Evolutionary conservation across 2,888 invertebrate species (phyloP).

Genomic region (Dexiosoma caninum): DNA sequence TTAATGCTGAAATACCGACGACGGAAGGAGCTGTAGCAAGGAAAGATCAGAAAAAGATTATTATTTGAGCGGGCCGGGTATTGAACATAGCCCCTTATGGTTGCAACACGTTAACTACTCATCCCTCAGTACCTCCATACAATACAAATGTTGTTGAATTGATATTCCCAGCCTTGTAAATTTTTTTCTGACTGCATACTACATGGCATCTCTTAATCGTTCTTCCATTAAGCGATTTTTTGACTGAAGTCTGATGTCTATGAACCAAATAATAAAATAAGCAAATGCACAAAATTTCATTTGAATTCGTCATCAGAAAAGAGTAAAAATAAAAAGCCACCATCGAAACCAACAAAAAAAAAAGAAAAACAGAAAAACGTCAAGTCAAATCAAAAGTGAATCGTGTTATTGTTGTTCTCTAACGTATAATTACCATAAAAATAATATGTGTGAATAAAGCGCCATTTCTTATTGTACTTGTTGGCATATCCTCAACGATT

Average conservation of each 20-base stretch:
- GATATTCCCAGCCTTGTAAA: too few species aligned
- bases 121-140: too few species aligned
- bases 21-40: too few species aligned
- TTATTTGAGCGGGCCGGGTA: too few species aligned
- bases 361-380: constrained; percentile 25
- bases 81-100: too few species aligned
- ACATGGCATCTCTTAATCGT: constrained; percentile 7
- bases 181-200: too few species aligned
- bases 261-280: constrained; percentile 30
- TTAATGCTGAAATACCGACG: too few species aligned
- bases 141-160: too few species aligned
- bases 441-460: constrained; percentile 48
- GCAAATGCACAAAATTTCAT: constrained; percentile 57
- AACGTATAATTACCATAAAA: constrained; percentile 58
- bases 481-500: not conserved
- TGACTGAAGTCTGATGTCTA: constrained; percentile 30
- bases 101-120: too few species aligned
- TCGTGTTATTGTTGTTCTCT: constrained; percentile 54
- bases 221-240: not conserved
- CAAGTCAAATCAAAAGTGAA: constrained; percentile 59
- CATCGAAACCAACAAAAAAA: constrained; percentile 51
- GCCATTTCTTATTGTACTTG: constrained; percentile 32
- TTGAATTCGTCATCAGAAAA: constrained; percentile 64
- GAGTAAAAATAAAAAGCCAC: constrained; percentile 13
- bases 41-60: too few species aligned